Percentiles rank a stretch among this genome's conserved stretches.
Evolutionary conservation across 2,797 vertebrate genomes (phyloP).

Genomic region (Podargus strigoides): DNA sequence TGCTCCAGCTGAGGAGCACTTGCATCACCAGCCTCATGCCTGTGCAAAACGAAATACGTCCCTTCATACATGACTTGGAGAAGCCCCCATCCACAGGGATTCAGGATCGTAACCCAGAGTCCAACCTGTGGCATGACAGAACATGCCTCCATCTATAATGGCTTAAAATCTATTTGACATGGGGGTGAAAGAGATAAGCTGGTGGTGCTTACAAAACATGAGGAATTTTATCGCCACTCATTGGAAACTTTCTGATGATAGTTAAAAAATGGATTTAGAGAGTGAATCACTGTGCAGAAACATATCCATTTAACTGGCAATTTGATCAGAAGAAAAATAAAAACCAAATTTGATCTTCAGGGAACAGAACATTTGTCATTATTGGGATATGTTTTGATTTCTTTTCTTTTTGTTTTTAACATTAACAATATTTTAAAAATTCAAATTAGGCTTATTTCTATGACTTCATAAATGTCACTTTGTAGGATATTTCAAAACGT

Average conservation of each 20-base stretch:
- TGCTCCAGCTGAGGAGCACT: neutral
- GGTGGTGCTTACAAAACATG: neutral
- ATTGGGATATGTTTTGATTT: neutral
- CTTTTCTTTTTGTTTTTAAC: neutral
- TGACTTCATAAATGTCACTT: neutral
- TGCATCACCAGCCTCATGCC: neutral
- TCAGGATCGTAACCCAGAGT: neutral
- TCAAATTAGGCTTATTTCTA: neutral
- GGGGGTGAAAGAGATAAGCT: neutral
- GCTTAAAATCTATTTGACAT: neutral
- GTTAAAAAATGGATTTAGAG: neutral
- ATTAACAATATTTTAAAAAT: neutral
- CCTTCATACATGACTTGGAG: neutral
- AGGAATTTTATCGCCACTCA: neutral
- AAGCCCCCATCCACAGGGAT: neutral
- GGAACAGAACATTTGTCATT: neutral
- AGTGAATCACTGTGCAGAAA: neutral
- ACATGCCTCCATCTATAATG: accelerated
- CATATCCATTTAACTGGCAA: neutral
- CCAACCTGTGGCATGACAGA: neutral
- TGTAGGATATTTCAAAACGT: neutral
- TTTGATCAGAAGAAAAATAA: neutral
- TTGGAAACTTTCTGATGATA: neutral
- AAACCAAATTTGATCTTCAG: neutral
- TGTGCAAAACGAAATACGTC: neutral